Conservation (phyloP, 2,113 vertebrate species). For the Bostrychus sinensis region DNA sequence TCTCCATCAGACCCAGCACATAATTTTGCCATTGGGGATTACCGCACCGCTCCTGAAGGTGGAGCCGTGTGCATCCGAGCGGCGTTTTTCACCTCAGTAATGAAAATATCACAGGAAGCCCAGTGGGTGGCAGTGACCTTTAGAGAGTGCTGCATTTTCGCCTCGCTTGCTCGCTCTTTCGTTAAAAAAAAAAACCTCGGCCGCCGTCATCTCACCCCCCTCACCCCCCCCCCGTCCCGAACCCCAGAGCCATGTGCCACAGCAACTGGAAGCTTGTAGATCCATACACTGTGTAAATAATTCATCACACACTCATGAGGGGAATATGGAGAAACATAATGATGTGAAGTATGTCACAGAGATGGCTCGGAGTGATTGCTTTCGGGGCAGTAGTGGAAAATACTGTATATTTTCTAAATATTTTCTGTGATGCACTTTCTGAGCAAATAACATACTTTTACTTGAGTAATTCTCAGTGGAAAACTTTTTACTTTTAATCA, state of each 20-base stretch:
- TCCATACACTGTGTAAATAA: constrained; percentile 75
- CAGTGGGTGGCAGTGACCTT: constrained; percentile 79
- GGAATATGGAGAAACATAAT: constrained; percentile 20
- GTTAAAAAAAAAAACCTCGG: constrained; percentile 61
- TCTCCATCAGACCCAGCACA: constrained; percentile 24
- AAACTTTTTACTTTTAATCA: too few relatives aligned
- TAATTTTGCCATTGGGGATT: constrained; percentile 36
- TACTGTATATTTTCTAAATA: too few relatives aligned
- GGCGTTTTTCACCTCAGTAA: constrained; percentile 64
- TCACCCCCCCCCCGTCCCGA: constrained; percentile 41
- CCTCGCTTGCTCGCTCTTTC: constrained; percentile 76
- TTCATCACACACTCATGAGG: constrained; percentile 58
- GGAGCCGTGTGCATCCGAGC: constrained; percentile 45
- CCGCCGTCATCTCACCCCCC: constrained; percentile 61
- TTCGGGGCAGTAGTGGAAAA: neutral
- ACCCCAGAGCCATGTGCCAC: constrained; percentile 61
- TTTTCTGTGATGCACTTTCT: too few relatives aligned
- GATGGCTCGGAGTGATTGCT: neutral
- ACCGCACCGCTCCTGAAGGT: constrained; percentile 58
- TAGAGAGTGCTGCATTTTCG: constrained; percentile 69
- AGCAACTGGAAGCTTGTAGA: constrained; percentile 72
- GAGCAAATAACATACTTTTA: too few relatives aligned
- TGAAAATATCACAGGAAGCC: constrained; percentile 80
- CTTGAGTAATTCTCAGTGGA: too few relatives aligned
- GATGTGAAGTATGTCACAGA: constrained; percentile 8